Percentiles rank a stretch among this genome's conserved stretches.
phyloP scores from a whole-genome alignment of 2,888 invertebrate species.

The Cepaea hortensis region DNA sequence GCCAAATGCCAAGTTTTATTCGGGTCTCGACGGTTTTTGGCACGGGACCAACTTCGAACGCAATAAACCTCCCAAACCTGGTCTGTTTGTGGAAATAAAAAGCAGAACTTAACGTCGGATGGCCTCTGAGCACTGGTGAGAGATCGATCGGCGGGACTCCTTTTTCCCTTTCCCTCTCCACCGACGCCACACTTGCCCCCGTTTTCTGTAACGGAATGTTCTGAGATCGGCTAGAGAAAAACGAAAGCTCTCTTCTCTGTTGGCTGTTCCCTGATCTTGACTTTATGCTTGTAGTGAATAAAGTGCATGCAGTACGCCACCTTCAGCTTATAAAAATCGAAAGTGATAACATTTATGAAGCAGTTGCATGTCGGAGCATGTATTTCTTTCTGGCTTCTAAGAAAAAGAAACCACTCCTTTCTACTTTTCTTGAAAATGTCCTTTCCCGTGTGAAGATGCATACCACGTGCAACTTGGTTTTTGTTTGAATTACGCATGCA shows the following conservation, averaged over 20 bases:
- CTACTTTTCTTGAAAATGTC: no score
- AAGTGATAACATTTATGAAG: no score
- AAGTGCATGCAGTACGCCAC: no score
- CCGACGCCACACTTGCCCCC: not conserved
- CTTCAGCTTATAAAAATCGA: no score
- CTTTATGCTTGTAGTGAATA: no score
- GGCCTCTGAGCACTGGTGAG: not conserved
- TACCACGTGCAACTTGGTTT: no score
- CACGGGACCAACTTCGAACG: conserved; percentile 54
- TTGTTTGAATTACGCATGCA: no score
- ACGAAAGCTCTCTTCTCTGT: not conserved
- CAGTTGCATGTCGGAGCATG: no score
- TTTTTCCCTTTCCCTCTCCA: conserved; percentile 27
- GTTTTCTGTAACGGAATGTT: not conserved
- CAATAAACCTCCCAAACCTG: not conserved
- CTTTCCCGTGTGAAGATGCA: no score
- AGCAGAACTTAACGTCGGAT: not conserved
- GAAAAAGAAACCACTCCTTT: no score
- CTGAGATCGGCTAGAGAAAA: not conserved
- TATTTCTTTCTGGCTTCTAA: no score
- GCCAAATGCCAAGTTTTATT: conserved; percentile 34
- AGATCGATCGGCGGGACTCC: conserved; percentile 21
- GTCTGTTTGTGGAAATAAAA: not conserved
- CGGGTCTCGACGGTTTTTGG: conserved; percentile 52
- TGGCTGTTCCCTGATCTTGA: no score